These are phyloP conservation scores for Syritta pipiens DNA, from an alignment of 2,888 invertebrate genomes.

Conservation along the genomic window DNA sequence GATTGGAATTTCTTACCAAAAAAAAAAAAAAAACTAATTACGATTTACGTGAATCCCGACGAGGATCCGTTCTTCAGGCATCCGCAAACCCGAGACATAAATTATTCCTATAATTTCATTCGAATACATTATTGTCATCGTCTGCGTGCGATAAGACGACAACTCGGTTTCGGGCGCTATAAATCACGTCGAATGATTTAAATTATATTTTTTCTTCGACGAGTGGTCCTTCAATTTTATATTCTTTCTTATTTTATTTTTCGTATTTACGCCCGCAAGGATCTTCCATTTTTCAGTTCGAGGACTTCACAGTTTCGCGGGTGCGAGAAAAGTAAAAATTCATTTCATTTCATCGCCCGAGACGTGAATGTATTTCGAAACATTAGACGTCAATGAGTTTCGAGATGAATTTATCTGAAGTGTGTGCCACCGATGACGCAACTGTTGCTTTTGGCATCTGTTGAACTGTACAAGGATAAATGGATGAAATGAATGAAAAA, in stretches of 20 bases:
- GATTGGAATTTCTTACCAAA: constrained; percentile 36
- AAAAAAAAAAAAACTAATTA: constrained; percentile 52
- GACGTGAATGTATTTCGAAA: constrained; percentile 39
- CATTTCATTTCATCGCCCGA: constrained; percentile 35
- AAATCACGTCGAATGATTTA: constrained; percentile 52
- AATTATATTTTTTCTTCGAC: constrained; percentile 30
- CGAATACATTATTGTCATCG: constrained; percentile 47
- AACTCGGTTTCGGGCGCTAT: constrained; percentile 27
- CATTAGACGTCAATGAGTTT: constrained; percentile 48
- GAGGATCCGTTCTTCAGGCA: constrained; percentile 9
- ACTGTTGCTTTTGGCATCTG: constrained; percentile 36
- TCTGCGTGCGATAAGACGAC: not conserved
- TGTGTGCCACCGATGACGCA: constrained; percentile 19
- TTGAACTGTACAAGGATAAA: too few species aligned
- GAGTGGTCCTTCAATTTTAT: constrained; percentile 23
- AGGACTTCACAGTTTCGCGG: not conserved
- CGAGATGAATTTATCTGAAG: constrained; percentile 16
- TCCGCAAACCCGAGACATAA: constrained; percentile 15
- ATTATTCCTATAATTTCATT: constrained; percentile 53
- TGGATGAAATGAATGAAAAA: too few species aligned
- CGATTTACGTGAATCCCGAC: constrained; percentile 34
- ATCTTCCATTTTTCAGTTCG: constrained; percentile 24
- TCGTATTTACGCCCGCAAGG: constrained; percentile 12
- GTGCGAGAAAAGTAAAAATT: too few species aligned
- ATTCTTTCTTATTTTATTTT: not conserved